Evolutionary conservation across 2,113 vertebrate genomes (phyloP), one percentile per base, ranked within the genome.

Genomic region (Halcyon malimbica): DNA sequence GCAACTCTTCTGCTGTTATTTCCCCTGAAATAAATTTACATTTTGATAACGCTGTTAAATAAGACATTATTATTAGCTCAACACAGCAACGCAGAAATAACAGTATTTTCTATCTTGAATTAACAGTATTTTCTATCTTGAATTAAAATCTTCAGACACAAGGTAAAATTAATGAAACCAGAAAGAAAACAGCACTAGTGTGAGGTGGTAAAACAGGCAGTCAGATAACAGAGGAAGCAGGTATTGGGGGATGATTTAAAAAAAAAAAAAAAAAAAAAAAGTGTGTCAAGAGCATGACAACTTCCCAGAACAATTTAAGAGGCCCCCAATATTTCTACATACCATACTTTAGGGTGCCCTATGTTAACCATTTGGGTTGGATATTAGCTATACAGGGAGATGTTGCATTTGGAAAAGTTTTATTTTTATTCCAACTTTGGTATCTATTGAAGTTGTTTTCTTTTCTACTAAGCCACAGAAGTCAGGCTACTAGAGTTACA

Each of bases 1-100:
- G 98, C 39, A 99, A 97, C 94, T 99, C 99, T 97, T 99, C 98
- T 51, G 99, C 99, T 74, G 99, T 99, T 97, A 99, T 98, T 97
- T 99, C 99, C 87, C 99, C 99, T 99, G 94, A 96, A 97, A 97
- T 13, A 96, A 96, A 91, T 81, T 69, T 53, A 89, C 24, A 80
- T 87, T 78, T 87, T 65, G n/a, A 33, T 53, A 71, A 79, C 3
- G 3, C 9, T 26, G 29, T 77, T 92, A 90, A 53, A 14, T 48
- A 64, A 71, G 50, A 56, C 31, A 24, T 24, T 54, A 37, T 46
- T 67, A 84, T 16, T 65, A 50, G 25, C 28, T 89, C 57, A 83
- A 94, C 9, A 35, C 3, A 87, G 26, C 35, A 74, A 57, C 9
- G 25, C 13, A 96, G 46, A 81, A 90, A 46, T 41, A 90, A 93